Evolutionary conservation across 2,888 invertebrate genomes (phyloP).

Genomic region (Philhelius pedissequus): DNA sequence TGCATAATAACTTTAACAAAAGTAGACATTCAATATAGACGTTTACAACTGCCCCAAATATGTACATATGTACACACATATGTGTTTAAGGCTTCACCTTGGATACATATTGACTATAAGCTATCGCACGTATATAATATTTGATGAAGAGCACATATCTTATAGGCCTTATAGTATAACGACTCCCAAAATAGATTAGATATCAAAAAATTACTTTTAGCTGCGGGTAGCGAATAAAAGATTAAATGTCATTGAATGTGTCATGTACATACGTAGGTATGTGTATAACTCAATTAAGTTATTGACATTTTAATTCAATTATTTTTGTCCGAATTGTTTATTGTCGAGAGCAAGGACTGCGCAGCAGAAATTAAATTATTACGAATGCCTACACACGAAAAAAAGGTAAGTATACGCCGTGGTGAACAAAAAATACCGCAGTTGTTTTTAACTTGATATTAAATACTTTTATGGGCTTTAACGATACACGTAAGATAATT

Average conservation of each 20-base stretch:
- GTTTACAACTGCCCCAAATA: slow-evolving; percentile 9
- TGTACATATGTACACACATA: slow-evolving; percentile 23
- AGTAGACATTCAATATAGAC: not conserved
- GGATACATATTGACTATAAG: slow-evolving; percentile 8
- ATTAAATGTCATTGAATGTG: not conserved
- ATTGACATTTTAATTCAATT: slow-evolving; percentile 42
- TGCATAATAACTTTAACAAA: slow-evolving; percentile 35
- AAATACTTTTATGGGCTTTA: not conserved
- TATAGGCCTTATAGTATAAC: not conserved
- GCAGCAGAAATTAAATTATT: not conserved
- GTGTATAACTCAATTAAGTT: slow-evolving; percentile 27
- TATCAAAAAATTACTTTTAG: not conserved
- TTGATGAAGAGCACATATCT: not conserved
- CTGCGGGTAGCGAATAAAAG: slow-evolving; percentile 2
- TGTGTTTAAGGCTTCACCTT: no score
- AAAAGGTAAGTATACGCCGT: not conserved
- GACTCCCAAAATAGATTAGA: not conserved
- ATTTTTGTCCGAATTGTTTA: slow-evolving; percentile 9
- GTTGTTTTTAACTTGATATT: not conserved
- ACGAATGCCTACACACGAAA: no score
- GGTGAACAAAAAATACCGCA: not conserved
- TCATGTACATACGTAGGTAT: no score
- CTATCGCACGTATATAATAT: not conserved
- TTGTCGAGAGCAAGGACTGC: not conserved
- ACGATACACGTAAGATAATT: no score